Conservation (phyloP, 2,888 invertebrate species). For the Epistrophe eligans region DNA sequence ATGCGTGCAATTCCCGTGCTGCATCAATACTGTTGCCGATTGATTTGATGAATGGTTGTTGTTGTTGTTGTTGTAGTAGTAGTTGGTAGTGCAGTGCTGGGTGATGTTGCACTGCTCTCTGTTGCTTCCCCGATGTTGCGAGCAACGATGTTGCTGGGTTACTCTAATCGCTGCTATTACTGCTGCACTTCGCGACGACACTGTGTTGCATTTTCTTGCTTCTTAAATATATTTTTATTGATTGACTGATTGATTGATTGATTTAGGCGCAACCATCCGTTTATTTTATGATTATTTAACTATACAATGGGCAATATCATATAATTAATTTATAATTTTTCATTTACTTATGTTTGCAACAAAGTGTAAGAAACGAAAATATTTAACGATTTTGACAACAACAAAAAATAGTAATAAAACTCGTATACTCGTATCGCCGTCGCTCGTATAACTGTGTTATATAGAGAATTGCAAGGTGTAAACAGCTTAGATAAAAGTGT, state of each 20-base stretch:
- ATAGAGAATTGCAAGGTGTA: slow-evolving; percentile 67
- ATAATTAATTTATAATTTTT: slow-evolving; percentile 59
- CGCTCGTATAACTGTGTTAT: slow-evolving; percentile 74
- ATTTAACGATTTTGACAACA: slow-evolving; percentile 16
- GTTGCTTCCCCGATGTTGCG: slow-evolving; percentile 57
- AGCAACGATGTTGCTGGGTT: slow-evolving; percentile 40
- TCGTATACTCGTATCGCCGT: slow-evolving; percentile 73
- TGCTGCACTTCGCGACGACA: slow-evolving; percentile 70
- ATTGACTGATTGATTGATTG: slow-evolving; percentile 47
- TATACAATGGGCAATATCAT: slow-evolving; percentile 74
- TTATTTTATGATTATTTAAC: slow-evolving; percentile 61
- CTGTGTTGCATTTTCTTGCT: slow-evolving; percentile 69
- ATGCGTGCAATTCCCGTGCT: slow-evolving; percentile 76
- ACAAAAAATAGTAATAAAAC: slow-evolving; percentile 42
- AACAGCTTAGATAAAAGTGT: slow-evolving; percentile 59
- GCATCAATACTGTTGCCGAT: slow-evolving; percentile 76
- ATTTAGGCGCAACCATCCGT: slow-evolving; percentile 74
- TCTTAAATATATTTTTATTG: slow-evolving; percentile 54
- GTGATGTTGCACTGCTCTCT: slow-evolving; percentile 73
- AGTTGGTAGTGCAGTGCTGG: slow-evolving; percentile 25
- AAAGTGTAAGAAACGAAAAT: slow-evolving; percentile 41
- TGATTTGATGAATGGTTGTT: slow-evolving; percentile 74
- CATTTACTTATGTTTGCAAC: slow-evolving; percentile 37
- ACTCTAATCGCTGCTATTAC: slow-evolving; percentile 45
- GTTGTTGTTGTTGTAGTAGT: slow-evolving; percentile 47